phyloP scores from a whole-genome alignment of 1,140 invertebrate species.

The Pogonus chalceus region DNA sequence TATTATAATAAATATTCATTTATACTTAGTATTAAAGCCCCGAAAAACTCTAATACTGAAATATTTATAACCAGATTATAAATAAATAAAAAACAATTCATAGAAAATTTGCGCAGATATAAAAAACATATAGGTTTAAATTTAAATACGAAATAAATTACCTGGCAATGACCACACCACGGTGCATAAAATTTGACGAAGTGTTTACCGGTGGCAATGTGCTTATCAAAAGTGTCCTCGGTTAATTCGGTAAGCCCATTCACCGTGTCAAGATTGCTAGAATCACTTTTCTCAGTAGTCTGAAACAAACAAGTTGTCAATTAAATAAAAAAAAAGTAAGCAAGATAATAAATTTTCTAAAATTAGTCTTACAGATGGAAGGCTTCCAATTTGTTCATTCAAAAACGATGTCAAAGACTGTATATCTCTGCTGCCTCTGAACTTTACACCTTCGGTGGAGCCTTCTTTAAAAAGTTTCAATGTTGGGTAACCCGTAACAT shows the following conservation, averaged over 20 bases:
- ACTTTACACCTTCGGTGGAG: constrained; percentile 49
- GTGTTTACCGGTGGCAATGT: constrained; percentile 53
- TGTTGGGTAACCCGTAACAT: constrained; percentile 58
- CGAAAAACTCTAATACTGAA: background rate
- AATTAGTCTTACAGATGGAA: constrained; percentile 3
- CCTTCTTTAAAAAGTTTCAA: constrained; percentile 65
- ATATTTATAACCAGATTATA: constrained; percentile 9
- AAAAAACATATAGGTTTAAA: too few relatives aligned
- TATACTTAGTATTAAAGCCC: constrained; percentile 8
- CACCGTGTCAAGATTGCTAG: constrained; percentile 34
- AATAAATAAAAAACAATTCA: constrained; percentile 11
- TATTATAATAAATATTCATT: background rate
- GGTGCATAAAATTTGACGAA: constrained; percentile 82
- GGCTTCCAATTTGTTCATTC: constrained; percentile 50
- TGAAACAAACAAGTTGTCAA: constrained; percentile 5
- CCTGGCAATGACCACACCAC: constrained; percentile 77
- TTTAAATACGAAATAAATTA: constrained; percentile 22
- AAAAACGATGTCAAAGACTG: constrained; percentile 61
- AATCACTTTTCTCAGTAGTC: constrained; percentile 28
- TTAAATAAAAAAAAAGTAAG: background rate
- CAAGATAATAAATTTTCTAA: constrained; percentile 20
- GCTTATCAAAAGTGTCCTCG: constrained; percentile 58
- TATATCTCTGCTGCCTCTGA: constrained; percentile 59
- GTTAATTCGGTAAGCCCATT: constrained; percentile 54
- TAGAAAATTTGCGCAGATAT: constrained; percentile 2